phyloP scores from a whole-genome alignment of 2,797 vertebrate species.

The Pantherophis alleghaniensis region DNA sequence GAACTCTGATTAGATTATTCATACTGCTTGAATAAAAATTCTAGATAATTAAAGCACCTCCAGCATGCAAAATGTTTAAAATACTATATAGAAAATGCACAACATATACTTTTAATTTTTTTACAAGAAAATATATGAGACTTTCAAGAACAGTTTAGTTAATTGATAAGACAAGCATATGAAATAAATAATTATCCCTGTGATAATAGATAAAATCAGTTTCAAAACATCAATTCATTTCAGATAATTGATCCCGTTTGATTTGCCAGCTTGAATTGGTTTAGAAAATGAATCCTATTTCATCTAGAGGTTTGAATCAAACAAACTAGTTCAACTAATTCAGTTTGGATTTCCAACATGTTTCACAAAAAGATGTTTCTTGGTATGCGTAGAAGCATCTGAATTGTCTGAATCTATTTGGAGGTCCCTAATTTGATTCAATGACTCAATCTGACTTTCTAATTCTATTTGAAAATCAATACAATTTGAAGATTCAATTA shows the following conservation, averaged over 20 bases:
- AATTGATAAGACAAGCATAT: neutral
- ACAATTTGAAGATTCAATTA: neutral
- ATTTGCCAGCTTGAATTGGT: neutral
- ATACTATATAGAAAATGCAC: neutral
- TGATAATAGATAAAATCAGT: neutral
- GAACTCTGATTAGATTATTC: neutral
- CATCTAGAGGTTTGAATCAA: neutral
- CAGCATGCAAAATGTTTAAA: neutral
- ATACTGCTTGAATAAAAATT: neutral
- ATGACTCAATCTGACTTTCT: neutral
- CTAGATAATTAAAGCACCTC: neutral
- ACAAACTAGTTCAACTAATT: neutral
- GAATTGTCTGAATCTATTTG: neutral
- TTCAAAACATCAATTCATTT: neutral
- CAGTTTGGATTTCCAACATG: neutral
- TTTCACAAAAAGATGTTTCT: neutral
- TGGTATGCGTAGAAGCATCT: neutral
- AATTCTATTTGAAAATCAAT: neutral
- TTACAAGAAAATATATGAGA: neutral
- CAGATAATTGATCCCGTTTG: neutral
- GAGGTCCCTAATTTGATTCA: neutral
- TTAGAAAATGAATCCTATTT: neutral
- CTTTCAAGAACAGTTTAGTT: neutral
- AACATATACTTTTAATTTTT: neutral
- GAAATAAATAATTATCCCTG: neutral